These are phyloP conservation scores for Megalopta genalis DNA, from an alignment of 1,140 invertebrate species.

Conservation along the genomic window DNA sequence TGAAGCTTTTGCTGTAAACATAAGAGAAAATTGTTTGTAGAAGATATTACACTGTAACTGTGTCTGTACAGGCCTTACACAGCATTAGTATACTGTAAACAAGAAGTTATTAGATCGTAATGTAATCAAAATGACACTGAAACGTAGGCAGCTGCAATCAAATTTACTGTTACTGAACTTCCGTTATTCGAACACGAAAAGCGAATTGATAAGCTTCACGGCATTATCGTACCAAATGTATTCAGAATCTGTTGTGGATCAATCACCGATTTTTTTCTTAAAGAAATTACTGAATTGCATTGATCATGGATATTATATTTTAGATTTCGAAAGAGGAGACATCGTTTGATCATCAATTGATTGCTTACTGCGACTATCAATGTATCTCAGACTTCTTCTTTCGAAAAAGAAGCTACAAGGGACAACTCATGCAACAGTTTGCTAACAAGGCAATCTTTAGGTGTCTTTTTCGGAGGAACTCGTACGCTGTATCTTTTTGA, in stretches of 20 bases:
- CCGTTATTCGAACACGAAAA: background rate
- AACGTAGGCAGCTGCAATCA: constrained; percentile 10
- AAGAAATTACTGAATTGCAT: background rate
- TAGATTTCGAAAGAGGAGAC: too few species aligned
- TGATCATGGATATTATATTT: background rate
- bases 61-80: constrained; percentile 19
- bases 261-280: background rate
- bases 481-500: too few species aligned
- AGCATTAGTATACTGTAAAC: constrained; percentile 25
- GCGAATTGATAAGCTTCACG: constrained; percentile 4
- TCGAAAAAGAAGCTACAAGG: too few species aligned
- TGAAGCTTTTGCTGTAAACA: background rate
- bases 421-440: too few species aligned
- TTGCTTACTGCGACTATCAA: too few species aligned
- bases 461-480: too few species aligned
- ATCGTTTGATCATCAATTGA: too few species aligned
- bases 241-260: background rate
- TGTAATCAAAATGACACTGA: constrained; percentile 15
- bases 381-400: too few species aligned
- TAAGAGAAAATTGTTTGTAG: background rate
- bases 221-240: background rate
- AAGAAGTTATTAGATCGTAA: constrained; percentile 17
- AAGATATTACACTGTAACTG: constrained; percentile 14
- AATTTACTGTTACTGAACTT: constrained; percentile 10
- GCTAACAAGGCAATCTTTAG: too few species aligned